Percentiles rank a stretch among this genome's conserved stretches.
Conservation (phyloP, 1,140 invertebrate species). For the Scylla paramamosain region DNA sequence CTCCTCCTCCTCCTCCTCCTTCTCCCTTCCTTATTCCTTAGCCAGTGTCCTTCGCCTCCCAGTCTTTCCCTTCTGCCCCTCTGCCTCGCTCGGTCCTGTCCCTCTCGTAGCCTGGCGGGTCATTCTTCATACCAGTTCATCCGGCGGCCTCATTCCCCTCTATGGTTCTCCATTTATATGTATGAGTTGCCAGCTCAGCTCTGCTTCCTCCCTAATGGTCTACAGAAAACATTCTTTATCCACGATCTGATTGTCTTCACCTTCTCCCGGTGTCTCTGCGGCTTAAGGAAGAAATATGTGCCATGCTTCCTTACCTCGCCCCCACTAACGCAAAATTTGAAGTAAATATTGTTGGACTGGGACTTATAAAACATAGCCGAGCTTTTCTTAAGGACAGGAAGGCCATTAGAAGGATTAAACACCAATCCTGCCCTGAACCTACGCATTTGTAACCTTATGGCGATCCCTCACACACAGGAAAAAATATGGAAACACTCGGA, state of each 20-base stretch:
- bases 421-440: too few species aligned
- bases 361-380: background rate
- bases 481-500: background rate
- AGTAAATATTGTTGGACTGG: background rate
- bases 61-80: too few species aligned
- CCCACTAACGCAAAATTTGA: background rate
- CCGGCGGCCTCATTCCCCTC: background rate
- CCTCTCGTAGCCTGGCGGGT: too few species aligned
- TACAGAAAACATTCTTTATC: background rate
- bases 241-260: background rate
- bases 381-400: background rate
- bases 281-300: background rate
- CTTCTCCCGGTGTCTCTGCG: background rate
- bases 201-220: background rate
- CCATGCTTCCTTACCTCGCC: background rate
- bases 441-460: too few species aligned
- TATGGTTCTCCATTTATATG: background rate
- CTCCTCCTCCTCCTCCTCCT: background rate
- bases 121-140: background rate
- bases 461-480: too few species aligned
- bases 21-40: background rate
- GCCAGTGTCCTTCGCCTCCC: background rate
- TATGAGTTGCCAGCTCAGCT: slow-evolving; percentile 11
- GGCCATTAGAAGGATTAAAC: background rate
- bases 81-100: background rate